Conservation (phyloP, 2,113 vertebrate genomes). For the Arenaria interpres region DNA sequence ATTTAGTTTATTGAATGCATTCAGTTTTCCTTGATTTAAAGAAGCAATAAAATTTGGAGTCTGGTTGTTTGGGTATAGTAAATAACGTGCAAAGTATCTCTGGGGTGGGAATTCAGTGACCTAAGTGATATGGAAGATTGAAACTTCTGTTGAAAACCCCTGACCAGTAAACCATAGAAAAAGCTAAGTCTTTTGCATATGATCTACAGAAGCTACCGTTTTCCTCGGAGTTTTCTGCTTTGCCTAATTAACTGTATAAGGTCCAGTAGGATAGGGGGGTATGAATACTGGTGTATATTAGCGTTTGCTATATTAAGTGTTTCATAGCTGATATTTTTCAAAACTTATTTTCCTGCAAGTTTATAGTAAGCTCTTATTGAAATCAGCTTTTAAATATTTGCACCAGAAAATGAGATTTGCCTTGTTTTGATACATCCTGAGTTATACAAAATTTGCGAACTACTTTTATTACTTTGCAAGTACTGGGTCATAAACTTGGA, state of each 20-base stretch:
- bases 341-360: neutral
- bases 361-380: neutral
- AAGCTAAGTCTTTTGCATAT: neutral
- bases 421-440: conserved; percentile 11
- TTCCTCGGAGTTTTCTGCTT: neutral
- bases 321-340: neutral
- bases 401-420: conserved; percentile 30
- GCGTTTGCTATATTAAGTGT: neutral
- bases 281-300: neutral
- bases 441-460: conserved; percentile 30
- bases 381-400: conserved; percentile 19
- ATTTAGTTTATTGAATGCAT: neutral
- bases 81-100: neutral
- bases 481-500: conserved; percentile 50
- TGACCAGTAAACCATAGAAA: neutral
- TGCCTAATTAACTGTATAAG: neutral
- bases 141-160: neutral
- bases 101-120: neutral
- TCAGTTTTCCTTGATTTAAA: neutral
- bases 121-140: neutral
- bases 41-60: neutral
- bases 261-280: neutral
- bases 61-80: neutral
- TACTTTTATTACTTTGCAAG: conserved; percentile 52
- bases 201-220: neutral